phyloP scores from a whole-genome alignment of 2,113 vertebrate genomes.

The Chloropsis cyanopogon region DNA sequence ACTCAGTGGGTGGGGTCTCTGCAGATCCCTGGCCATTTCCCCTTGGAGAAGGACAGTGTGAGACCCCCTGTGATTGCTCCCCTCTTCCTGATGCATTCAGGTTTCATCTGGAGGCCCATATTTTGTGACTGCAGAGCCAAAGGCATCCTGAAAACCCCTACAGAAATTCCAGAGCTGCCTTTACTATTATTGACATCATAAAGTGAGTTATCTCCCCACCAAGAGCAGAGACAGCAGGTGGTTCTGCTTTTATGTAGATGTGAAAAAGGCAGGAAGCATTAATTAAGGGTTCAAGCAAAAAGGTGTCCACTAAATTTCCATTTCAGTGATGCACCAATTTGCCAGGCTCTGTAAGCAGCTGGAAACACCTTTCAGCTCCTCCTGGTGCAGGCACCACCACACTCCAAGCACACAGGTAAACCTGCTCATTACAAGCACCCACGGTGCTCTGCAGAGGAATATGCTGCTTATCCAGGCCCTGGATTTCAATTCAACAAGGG shows the following conservation, averaged over 20 bases:
- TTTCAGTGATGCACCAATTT: background rate
- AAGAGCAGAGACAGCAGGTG: background rate
- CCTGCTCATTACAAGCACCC: background rate
- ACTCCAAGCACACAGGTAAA: background rate
- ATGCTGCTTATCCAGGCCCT: background rate
- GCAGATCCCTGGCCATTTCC: background rate
- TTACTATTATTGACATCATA: background rate
- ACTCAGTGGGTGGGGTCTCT: background rate
- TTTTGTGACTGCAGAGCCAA: background rate
- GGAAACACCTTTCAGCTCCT: background rate
- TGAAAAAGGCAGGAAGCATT: background rate
- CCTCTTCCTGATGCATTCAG: background rate
- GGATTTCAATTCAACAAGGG: conserved; percentile 7
- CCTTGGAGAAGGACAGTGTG: background rate
- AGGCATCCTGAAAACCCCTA: background rate
- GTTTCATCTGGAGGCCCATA: background rate
- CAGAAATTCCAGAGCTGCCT: background rate
- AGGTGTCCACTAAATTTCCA: background rate
- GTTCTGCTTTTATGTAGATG: background rate
- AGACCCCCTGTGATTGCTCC: background rate
- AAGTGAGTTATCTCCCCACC: background rate
- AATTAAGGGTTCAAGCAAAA: background rate
- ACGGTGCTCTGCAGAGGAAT: background rate
- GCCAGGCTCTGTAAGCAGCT: accelerated
- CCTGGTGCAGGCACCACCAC: background rate